Evolutionary conservation across 2,797 vertebrate genomes (phyloP).

Genomic region (Fundulus diaphanus): DNA sequence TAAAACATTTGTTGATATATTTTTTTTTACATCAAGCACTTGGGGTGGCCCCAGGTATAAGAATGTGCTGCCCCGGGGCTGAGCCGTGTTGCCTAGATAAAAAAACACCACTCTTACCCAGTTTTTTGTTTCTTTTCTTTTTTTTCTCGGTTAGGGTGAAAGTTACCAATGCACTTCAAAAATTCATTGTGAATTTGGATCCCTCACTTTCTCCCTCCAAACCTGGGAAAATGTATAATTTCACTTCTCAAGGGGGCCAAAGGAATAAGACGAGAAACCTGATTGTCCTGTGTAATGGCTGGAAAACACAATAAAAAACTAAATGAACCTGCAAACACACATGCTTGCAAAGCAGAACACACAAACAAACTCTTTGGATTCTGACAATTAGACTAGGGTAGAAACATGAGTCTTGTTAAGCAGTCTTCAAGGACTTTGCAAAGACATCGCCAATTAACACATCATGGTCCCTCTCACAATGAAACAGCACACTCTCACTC

Average conservation of each 20-base stretch:
- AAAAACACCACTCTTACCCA: too few species aligned
- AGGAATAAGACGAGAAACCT: conserved; percentile 54
- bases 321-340: conserved; percentile 53
- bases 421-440: conserved; percentile 20
- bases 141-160: conserved; percentile 32
- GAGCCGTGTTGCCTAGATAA: too few species aligned
- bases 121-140: conserved; percentile 1
- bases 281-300: conserved; percentile 56
- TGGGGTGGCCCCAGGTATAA: too few species aligned
- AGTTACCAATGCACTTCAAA: conserved; percentile 47
- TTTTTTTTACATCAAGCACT: too few species aligned
- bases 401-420: conserved; percentile 14
- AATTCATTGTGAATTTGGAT: background rate
- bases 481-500: conserved; percentile 8
- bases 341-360: background rate
- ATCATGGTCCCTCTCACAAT: background rate
- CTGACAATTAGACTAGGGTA: conserved; percentile 20
- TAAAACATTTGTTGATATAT: too few species aligned
- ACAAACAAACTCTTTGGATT: conserved; percentile 19
- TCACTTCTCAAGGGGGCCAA: conserved; percentile 58
- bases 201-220: conserved; percentile 5
- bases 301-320: conserved; percentile 52
- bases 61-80: too few species aligned
- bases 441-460: conserved; percentile 25
- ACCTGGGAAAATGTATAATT: conserved; percentile 64